These are phyloP conservation scores for Ictalurus punctatus DNA, from an alignment of 2,113 vertebrate genomes.

Conservation along the genomic window DNA sequence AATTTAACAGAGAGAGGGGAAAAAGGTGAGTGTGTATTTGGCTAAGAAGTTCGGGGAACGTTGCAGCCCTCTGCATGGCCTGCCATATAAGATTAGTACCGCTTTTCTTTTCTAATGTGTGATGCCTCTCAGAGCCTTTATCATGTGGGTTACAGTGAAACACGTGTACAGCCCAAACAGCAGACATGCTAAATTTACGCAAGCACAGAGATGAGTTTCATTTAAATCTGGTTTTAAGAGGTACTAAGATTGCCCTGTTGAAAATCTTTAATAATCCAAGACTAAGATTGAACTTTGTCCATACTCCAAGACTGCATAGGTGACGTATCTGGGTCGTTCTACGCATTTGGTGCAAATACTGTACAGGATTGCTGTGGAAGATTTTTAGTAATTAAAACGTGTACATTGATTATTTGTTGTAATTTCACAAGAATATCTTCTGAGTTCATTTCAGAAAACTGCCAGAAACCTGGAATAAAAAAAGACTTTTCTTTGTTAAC, in stretches of 20 bases:
- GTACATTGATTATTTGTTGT: background rate
- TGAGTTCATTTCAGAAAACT: background rate
- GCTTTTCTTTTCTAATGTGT: background rate
- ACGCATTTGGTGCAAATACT: background rate
- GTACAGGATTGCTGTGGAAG: background rate
- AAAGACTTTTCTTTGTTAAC: background rate
- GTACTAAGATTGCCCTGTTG: background rate
- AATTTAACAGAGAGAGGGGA: constrained; percentile 9
- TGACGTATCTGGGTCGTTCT: background rate
- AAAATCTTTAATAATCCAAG: background rate
- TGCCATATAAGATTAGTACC: constrained; percentile 1
- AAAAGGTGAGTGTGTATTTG: background rate
- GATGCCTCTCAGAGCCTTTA: background rate
- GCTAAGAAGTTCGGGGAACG: background rate
- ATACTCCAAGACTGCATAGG: background rate
- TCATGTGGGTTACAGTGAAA: background rate
- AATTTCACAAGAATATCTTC: background rate
- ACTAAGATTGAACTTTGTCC: background rate
- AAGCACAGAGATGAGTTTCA: background rate
- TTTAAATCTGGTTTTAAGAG: background rate
- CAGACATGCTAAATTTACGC: background rate
- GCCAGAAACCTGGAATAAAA: background rate
- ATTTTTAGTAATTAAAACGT: background rate
- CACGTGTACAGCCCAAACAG: background rate
- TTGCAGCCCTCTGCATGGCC: background rate